Conservation (phyloP, 2,113 vertebrate species). For the Tricholaema leucomelas region DNA sequence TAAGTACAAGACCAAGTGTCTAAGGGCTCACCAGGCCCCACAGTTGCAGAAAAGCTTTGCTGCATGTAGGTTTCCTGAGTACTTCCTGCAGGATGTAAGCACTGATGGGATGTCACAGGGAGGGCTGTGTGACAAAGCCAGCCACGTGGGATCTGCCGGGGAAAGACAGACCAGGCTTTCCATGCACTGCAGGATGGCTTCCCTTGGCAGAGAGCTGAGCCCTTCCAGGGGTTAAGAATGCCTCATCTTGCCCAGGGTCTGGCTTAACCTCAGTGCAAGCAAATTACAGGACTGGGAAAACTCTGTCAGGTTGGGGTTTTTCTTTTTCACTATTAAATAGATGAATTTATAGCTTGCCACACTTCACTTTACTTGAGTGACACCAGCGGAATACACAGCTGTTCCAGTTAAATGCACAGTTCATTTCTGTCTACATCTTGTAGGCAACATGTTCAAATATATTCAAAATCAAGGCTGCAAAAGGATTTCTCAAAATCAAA, state of each 20-base stretch:
- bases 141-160: fast-evolving
- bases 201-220: neutral
- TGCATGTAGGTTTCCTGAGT: fast-evolving
- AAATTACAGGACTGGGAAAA: neutral
- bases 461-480: conserved; percentile 49
- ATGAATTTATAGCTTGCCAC: neutral
- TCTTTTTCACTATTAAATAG: neutral
- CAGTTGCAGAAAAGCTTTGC: neutral
- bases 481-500: conserved; percentile 37
- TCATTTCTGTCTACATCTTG: conserved; percentile 54
- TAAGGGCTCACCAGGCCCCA: neutral
- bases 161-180: neutral
- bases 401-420: conserved; percentile 38
- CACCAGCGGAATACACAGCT: conserved; percentile 46
- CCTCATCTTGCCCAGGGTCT: neutral
- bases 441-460: conserved; percentile 48
- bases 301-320: neutral
- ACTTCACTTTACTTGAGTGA: conserved; percentile 48
- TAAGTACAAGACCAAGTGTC: neutral
- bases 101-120: neutral
- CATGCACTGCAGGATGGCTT: neutral
- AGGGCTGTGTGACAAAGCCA: neutral
- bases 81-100: neutral
- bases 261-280: neutral
- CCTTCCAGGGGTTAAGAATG: neutral